phyloP scores from a whole-genome alignment of 2,888 invertebrate genomes.

The Callinectes sapidus region DNA sequence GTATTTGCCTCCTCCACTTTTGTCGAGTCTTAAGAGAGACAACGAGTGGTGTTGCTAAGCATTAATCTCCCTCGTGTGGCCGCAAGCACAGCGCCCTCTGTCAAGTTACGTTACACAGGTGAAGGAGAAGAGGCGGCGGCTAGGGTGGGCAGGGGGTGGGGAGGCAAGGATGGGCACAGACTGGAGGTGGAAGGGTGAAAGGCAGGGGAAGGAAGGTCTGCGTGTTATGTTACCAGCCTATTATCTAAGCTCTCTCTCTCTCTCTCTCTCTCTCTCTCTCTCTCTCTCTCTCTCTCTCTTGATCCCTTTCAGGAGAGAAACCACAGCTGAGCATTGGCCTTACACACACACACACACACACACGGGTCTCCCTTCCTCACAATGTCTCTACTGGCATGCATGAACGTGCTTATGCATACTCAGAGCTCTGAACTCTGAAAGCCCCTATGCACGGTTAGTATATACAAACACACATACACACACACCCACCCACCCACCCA shows the following conservation, averaged over 20 bases:
- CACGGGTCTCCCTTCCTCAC: background rate
- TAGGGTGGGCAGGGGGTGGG: background rate
- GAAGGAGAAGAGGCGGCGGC: background rate
- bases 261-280: conserved; percentile 30
- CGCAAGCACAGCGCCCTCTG: conserved; percentile 12
- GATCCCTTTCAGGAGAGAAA: background rate
- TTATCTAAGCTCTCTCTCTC: conserved; percentile 19
- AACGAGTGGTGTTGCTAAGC: background rate
- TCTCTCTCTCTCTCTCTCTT: conserved; percentile 4
- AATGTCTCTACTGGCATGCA: background rate
- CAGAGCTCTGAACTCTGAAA: background rate
- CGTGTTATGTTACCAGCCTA: conserved; percentile 20
- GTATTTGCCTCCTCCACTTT: background rate
- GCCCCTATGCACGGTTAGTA: background rate
- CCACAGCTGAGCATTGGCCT: background rate
- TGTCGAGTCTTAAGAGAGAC: background rate
- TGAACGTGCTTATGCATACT: background rate
- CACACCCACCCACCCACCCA: background rate
- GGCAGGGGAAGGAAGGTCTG: background rate
- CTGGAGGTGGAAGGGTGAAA: conserved; percentile 22
- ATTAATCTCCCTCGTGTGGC: background rate
- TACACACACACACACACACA: background rate
- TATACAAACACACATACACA: background rate
- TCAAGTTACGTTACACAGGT: background rate
- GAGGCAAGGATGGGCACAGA: background rate